Conservation (phyloP, 2,113 vertebrate species). For the Lynx canadensis region DNA sequence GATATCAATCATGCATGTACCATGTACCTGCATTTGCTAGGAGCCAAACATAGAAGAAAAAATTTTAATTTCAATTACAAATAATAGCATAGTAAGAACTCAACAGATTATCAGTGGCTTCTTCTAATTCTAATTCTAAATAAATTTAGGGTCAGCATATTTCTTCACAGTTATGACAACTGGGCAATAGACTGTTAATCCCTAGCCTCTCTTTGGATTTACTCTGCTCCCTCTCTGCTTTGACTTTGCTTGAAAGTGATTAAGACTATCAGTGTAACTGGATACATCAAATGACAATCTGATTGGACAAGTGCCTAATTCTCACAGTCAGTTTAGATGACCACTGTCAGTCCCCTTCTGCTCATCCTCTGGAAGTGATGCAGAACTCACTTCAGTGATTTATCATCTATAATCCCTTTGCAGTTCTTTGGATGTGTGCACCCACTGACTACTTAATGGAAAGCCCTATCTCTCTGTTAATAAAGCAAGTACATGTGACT, state of each 20-base stretch:
- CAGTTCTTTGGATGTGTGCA: not conserved
- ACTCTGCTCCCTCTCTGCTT: not conserved
- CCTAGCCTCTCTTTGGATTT: not conserved
- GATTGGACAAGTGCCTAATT: not conserved
- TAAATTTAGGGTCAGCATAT: conserved; percentile 11
- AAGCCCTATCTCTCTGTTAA: not conserved
- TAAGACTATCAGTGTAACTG: not conserved
- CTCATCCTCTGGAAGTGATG: not conserved
- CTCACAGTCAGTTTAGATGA: not conserved
- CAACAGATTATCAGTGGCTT: not conserved
- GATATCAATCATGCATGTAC: not conserved
- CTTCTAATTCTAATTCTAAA: conserved; percentile 59
- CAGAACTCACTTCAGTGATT: not conserved
- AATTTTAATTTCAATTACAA: conserved; percentile 32
- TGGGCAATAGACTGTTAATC: not conserved
- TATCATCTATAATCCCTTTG: not conserved
- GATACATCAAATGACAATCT: not conserved
- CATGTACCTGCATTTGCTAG: not conserved
- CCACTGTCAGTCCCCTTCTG: not conserved
- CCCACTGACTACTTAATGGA: not conserved
- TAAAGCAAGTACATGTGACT: not conserved
- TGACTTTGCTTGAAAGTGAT: not conserved
- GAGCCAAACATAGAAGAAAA: conserved; percentile 7
- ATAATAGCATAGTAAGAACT: conserved; percentile 9
- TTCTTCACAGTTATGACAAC: not conserved